Evolutionary conservation across 2,797 vertebrate genomes (phyloP).

Genomic region (Phataginus tetradactyla): DNA sequence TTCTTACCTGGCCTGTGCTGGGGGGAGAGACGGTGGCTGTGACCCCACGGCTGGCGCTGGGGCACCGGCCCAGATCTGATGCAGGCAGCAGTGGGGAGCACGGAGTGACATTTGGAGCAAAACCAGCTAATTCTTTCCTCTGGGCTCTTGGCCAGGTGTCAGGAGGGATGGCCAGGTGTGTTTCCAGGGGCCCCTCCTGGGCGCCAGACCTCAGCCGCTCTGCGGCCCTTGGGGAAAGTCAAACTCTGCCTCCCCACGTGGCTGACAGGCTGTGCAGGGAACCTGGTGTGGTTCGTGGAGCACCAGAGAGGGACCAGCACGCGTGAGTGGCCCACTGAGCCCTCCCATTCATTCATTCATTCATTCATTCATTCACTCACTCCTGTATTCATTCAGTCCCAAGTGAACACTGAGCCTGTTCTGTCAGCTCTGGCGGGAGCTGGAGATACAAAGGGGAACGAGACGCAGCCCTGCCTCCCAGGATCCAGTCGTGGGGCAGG

Average conservation of each 20-base stretch:
- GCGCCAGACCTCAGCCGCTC: accelerated
- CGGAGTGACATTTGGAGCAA: accelerated
- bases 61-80: neutral
- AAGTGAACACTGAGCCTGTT: accelerated
- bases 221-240: accelerated
- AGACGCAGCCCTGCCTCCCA: neutral
- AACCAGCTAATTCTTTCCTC: neutral
- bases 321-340: accelerated
- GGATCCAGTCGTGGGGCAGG: neutral
- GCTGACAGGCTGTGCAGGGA: neutral
- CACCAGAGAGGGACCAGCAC: accelerated
- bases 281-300: neutral
- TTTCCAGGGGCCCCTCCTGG: neutral
- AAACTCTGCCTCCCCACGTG: accelerated
- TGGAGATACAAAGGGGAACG: accelerated
- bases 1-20: neutral
- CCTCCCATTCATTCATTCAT: neutral
- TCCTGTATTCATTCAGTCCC: accelerated
- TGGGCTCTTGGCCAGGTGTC: neutral
- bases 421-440: neutral
- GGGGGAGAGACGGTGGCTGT: neutral
- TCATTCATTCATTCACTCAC: accelerated
- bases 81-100: accelerated
- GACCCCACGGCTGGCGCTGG: accelerated
- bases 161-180: accelerated